These are phyloP conservation scores for Cosmia pyralina DNA, from an alignment of 2,888 invertebrate species.

Conservation along the genomic window DNA sequence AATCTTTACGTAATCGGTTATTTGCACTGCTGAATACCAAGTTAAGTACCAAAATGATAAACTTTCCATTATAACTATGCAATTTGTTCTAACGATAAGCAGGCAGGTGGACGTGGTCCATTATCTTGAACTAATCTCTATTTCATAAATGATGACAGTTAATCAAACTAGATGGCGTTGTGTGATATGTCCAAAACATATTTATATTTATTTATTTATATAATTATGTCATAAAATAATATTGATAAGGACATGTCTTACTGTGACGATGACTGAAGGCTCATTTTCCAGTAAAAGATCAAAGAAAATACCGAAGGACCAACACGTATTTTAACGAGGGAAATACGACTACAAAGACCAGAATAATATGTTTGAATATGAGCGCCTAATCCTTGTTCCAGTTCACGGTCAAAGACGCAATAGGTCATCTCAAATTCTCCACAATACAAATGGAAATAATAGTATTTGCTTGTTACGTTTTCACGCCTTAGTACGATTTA, in stretches of 20 bases:
- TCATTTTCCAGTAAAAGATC: constrained; percentile 1
- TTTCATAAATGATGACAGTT: not conserved
- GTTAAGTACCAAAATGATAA: not conserved
- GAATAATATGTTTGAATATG: constrained; percentile 10
- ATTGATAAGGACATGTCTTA: not conserved
- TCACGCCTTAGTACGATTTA: not conserved
- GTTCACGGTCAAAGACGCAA: constrained; percentile 42
- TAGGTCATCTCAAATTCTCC: constrained; percentile 1
- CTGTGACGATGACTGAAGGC: not conserved
- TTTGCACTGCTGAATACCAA: not conserved
- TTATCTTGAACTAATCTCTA: not conserved
- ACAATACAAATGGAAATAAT: not conserved
- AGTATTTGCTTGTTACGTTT: not conserved
- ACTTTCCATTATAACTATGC: not conserved
- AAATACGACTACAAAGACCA: constrained; percentile 41
- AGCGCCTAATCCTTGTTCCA: constrained; percentile 1
- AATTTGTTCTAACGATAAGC: not conserved
- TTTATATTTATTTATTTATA: no score
- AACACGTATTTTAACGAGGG: constrained; percentile 25
- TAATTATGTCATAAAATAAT: not conserved
- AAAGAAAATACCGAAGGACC: constrained; percentile 7
- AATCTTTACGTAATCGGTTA: not conserved
- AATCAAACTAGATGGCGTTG: not conserved
- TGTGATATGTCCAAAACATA: no score
- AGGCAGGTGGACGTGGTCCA: not conserved